These are phyloP conservation scores for Phanerotoma sp. DNA, from an alignment of 2,888 invertebrate genomes.

Conservation along the genomic window DNA sequence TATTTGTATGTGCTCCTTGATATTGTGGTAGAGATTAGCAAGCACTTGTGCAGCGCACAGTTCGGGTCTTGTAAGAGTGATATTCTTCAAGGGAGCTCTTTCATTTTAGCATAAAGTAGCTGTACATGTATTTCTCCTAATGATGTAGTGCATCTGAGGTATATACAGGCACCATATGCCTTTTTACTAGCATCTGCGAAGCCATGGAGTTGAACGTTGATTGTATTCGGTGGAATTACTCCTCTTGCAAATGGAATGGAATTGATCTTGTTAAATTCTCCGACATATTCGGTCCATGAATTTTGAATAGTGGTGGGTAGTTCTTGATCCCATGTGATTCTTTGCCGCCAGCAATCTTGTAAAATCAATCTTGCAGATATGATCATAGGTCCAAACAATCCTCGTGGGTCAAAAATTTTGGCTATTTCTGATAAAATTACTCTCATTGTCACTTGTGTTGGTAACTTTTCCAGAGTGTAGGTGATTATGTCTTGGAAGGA, in stretches of 20 bases:
- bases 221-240: conserved; percentile 6
- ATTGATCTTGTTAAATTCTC: conserved; percentile 13
- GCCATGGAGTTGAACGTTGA: conserved; percentile 24
- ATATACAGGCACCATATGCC: conserved; percentile 37
- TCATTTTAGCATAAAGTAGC: conserved; percentile 25
- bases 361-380: conserved; percentile 12
- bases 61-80: conserved; percentile 11
- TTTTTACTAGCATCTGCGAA: conserved; percentile 38
- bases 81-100: conserved; percentile 25
- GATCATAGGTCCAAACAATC: conserved; percentile 6
- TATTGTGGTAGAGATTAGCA: neutral
- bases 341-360: conserved; percentile 19
- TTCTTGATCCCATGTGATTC: conserved; percentile 19
- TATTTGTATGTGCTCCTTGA: neutral
- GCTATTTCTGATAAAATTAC: conserved; percentile 24
- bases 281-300: conserved; percentile 18
- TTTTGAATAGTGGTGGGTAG: conserved; percentile 14
- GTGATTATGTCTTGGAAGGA: conserved; percentile 17
- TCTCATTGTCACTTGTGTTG: conserved; percentile 15
- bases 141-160: conserved; percentile 24
- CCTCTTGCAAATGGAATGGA: conserved; percentile 21
- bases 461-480: conserved; percentile 14
- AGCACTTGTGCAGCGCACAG: conserved; percentile 23
- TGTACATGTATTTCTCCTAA: conserved; percentile 34
- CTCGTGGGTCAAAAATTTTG: conserved; percentile 28